Evolutionary conservation across 64 coral and sea anemone species (phyloP), one percentile per base, ranked within the genome.

Genomic region (Hydrozoanthus tunicans): DNA sequence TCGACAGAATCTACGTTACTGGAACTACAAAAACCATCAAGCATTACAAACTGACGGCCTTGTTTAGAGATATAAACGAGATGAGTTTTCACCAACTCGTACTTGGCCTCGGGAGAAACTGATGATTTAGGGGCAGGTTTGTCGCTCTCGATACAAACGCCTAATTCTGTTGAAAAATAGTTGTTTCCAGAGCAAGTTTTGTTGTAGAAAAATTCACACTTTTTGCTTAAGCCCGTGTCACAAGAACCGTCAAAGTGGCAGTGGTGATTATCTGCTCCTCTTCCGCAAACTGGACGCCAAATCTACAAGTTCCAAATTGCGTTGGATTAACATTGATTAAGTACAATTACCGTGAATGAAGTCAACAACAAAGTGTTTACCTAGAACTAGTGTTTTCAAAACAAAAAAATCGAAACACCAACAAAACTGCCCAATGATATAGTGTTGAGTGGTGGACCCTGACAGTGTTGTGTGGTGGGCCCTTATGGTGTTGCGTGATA

Each of bases 81-180:
- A n/a, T 88, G 84, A 72, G 32, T 6, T 88, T 88, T 88, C 23
- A 88, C 84, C 26, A 88, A 27, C 57, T 88, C 84, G 59, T 88
- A 88, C 56, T 88, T 88, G 55, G 6, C 54, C 74, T 88, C 84
- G n/a, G 84, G 69, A 14, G 23, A 15, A 5, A 73, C 70, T 10
- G 70, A 61, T 20, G 43, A 9, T 13, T 12, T 10, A 20, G 57
- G 8, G 25, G 53, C 53, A 2, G 67, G 59, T 4, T 55, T 54
- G 54, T 88, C 74, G 11, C 55, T 59, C 23, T 73, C 55, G 12
- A 70, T 12, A 6, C 84, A 88, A 72, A 75, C 17, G 0, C 84
- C 84, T 74, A 70, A 51, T 69, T 88, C 84, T 56, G 84, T 88
- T 74, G 84, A 70, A 75, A 88, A 88, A 60, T 73, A 27, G 6